Conservation (phyloP, 2,797 vertebrate genomes). For the Gymnodraco acuticeps region DNA sequence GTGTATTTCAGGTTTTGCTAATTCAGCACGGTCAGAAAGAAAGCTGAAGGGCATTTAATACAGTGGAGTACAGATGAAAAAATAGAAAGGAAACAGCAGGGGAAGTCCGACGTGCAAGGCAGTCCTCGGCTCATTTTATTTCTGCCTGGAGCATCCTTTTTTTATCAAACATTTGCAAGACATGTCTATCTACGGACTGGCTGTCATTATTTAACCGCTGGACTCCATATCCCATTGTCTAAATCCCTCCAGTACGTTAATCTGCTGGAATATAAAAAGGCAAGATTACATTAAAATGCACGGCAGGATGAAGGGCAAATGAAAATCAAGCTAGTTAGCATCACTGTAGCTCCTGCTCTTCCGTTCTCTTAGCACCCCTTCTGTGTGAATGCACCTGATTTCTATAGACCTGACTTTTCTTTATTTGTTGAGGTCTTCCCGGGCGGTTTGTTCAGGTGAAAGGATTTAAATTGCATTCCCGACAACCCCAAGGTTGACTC, state of each 20-base stretch:
- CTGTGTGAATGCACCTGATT: constrained; percentile 14
- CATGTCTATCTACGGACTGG: constrained; percentile 5
- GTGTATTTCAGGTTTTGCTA: constrained; percentile 58
- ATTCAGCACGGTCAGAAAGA: constrained; percentile 69
- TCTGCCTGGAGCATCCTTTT: constrained; percentile 27
- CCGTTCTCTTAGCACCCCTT: constrained; percentile 18
- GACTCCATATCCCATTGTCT: constrained; percentile 26
- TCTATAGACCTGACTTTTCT: background rate
- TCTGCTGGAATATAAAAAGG: background rate
- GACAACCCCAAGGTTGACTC: background rate
- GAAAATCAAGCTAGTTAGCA: constrained; percentile 28
- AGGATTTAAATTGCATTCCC: background rate
- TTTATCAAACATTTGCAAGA: background rate
- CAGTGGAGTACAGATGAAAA: background rate
- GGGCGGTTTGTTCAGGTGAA: background rate
- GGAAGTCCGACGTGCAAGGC: constrained; percentile 39
- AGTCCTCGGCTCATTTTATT: constrained; percentile 36
- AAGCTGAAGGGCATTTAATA: constrained; percentile 60
- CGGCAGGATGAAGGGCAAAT: constrained; percentile 14
- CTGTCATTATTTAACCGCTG: constrained; percentile 36
- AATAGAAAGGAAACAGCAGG: constrained; percentile 11
- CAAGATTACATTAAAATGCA: constrained; percentile 22
- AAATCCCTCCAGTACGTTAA: constrained; percentile 20
- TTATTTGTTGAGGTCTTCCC: background rate
- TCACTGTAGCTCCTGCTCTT: background rate